phyloP scores from a whole-genome alignment of 2,888 invertebrate genomes.

The Synanthedon tipuliformis region DNA sequence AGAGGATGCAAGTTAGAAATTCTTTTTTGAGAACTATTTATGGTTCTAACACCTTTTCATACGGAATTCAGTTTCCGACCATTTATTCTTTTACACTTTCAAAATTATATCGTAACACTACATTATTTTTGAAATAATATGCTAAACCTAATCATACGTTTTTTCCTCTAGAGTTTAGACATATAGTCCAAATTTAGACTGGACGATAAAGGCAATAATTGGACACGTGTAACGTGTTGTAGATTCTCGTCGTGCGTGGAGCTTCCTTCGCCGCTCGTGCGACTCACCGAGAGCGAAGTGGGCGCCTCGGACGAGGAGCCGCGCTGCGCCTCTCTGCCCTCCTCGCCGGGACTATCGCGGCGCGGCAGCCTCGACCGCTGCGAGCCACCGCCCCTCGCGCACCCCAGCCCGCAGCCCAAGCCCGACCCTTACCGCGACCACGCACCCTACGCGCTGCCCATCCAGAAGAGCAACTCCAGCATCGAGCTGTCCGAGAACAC shows the following conservation, averaged over 20 bases:
- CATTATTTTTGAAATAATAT: too few relatives aligned
- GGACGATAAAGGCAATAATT: not conserved
- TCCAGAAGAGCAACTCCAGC: conserved; percentile 20
- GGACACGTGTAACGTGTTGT: not conserved
- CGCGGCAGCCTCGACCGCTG: conserved; percentile 24
- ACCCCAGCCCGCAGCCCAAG: conserved; percentile 10
- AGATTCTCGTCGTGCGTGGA: conserved; percentile 82
- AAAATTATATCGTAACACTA: too few relatives aligned
- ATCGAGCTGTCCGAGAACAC: conserved; percentile 16
- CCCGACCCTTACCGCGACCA: conserved; percentile 6
- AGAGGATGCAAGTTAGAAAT: too few relatives aligned
- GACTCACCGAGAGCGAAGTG: conserved; percentile 2
- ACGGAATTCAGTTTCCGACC: too few relatives aligned
- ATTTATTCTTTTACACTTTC: too few relatives aligned
- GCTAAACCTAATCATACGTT: too few relatives aligned
- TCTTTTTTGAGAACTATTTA: too few relatives aligned
- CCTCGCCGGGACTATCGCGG: conserved; percentile 42
- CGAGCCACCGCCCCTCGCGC: conserved; percentile 18
- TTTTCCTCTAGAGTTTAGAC: too few relatives aligned
- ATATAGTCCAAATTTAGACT: too few relatives aligned
- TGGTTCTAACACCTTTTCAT: too few relatives aligned
- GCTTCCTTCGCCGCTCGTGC: conserved; percentile 76
- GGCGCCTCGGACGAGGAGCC: conserved; percentile 4
- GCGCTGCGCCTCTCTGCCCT: conserved; percentile 37
- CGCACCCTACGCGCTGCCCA: not conserved